A percentile compares a stretch with the other conserved stretches of the same genome.
Conservation (phyloP, 2,888 invertebrate genomes). For the Lepeophtheirus nordmannii region DNA sequence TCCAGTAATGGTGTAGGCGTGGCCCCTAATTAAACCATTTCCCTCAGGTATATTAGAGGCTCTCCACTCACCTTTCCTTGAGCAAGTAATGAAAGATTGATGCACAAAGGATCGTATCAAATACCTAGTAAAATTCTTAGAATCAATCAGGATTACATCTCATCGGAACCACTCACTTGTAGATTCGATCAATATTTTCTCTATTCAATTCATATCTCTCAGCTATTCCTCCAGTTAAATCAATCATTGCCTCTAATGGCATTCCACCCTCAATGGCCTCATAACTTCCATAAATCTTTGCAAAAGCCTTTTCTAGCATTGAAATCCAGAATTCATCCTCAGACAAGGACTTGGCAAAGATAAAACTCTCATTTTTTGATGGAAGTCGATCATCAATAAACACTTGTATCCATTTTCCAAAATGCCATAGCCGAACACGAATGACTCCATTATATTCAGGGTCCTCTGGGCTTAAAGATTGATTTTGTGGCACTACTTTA, state of each 20-base stretch:
- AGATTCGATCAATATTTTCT: not conserved
- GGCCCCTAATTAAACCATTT: conserved; percentile 37
- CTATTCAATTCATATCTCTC: conserved; percentile 30
- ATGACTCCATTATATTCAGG: conserved; percentile 33
- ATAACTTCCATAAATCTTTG: conserved; percentile 31
- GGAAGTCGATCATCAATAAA: conserved; percentile 34
- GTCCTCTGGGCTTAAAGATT: conserved; percentile 32
- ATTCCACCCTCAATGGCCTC: conserved; percentile 37
- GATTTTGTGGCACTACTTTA: conserved; percentile 32
- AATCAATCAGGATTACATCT: not conserved
- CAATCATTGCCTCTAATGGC: conserved; percentile 38
- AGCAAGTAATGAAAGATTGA: conserved; percentile 36
- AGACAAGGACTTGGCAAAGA: conserved; percentile 34
- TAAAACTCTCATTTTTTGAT: conserved; percentile 33
- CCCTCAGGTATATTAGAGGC: conserved; percentile 33
- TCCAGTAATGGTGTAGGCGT: conserved; percentile 38
- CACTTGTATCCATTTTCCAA: conserved; percentile 36
- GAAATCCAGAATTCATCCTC: conserved; percentile 37
- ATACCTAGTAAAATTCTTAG: not conserved
- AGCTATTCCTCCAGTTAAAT: conserved; percentile 38
- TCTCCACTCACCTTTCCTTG: conserved; percentile 34
- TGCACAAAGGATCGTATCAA: conserved; percentile 12
- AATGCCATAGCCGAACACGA: conserved; percentile 36
- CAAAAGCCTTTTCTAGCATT: conserved; percentile 37
- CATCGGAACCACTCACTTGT: not conserved